A percentile compares a stretch with the other conserved stretches of the same genome.
These are phyloP conservation scores for Mellilla xanthometata DNA, from an alignment of 2,888 invertebrate species.

Conservation along the genomic window DNA sequence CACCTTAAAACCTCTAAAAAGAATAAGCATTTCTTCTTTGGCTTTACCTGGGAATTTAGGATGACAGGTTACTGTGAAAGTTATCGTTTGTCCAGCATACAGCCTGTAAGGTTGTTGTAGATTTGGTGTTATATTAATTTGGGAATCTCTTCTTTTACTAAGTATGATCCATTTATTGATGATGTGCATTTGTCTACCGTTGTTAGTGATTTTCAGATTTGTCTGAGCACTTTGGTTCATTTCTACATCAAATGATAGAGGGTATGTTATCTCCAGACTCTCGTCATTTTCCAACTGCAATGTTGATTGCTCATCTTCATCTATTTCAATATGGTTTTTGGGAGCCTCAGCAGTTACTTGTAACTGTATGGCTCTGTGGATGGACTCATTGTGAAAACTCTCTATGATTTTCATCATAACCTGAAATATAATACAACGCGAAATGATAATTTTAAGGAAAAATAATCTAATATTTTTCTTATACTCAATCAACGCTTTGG, in stretches of 20 bases:
- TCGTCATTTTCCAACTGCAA: conserved; percentile 65
- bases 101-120: conserved; percentile 55
- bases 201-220: conserved; percentile 60
- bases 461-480: too few species aligned
- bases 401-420: conserved; percentile 87
- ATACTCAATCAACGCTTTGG: too few species aligned
- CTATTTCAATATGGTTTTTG: conserved; percentile 11
- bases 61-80: conserved; percentile 74
- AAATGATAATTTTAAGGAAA: too few species aligned
- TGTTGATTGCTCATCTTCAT: conserved; percentile 44
- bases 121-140: conserved; percentile 69
- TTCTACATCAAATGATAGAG: conserved; percentile 70
- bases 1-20: conserved; percentile 84
- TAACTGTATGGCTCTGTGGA: conserved; percentile 84
- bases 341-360: conserved; percentile 15
- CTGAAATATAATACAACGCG: conserved; percentile 37
- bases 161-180: conserved; percentile 78
- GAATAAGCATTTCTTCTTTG: conserved; percentile 83
- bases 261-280: conserved; percentile 79
- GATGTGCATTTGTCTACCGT: conserved; percentile 62
- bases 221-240: conserved; percentile 45
- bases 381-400: conserved; percentile 83
- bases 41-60: conserved; percentile 84
- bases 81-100: conserved; percentile 59
- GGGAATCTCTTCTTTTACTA: conserved; percentile 76